Base-by-base conservation (phyloP, 2,797 vertebrate species). In the Melanotaenia boesemani region DNA sequence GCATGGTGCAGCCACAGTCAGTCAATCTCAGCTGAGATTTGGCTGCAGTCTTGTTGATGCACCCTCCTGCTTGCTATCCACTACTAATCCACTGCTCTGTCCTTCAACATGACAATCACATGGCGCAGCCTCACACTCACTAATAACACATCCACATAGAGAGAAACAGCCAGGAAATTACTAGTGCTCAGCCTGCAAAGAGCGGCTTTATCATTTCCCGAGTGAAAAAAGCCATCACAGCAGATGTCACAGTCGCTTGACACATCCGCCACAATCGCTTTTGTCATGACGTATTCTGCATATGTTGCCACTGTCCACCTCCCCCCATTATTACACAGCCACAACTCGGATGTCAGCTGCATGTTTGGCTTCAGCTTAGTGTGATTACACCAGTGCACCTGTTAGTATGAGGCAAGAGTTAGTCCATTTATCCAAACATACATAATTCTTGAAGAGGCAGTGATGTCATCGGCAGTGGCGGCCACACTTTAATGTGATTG, bases 41-140 rank as follows among this genome's bases (percentile, higher is more conserved):
- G 87, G 88, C 86, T 89, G 76, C 46, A 11, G 74, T 88, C 76
- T 60, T 81, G 77, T 81, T 71, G 79, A 88, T 79, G 59, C 89
- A 86, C 86, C 87, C 87, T 82, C 80, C 70, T 82, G 77, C 81
- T 86, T 72, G 81, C 72, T 76, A 16, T 57, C 26, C 28, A 18
- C 82, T 77, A 76, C 77, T 94, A 93, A 93, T 94, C 91, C 89
- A 88, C 80, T 5, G 67, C 74, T 74, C 82, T 76, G 75, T 83
- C 83, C 87, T 86, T 88, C 80, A 79, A 37, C 83, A 82, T 85
- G 78, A 78, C 90, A 92, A 89, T 89, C 87, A 88, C 80, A 89
- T 83, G 80, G 80, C 26, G 9, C 22, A 4, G 59, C 76, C 80
- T 87, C 79, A 81, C 80, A 79, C 80, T 77, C 67, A 28, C 52